These are phyloP conservation scores for Drosophila birchii DNA, from an alignment of 2,888 invertebrate genomes.

Conservation along the genomic window DNA sequence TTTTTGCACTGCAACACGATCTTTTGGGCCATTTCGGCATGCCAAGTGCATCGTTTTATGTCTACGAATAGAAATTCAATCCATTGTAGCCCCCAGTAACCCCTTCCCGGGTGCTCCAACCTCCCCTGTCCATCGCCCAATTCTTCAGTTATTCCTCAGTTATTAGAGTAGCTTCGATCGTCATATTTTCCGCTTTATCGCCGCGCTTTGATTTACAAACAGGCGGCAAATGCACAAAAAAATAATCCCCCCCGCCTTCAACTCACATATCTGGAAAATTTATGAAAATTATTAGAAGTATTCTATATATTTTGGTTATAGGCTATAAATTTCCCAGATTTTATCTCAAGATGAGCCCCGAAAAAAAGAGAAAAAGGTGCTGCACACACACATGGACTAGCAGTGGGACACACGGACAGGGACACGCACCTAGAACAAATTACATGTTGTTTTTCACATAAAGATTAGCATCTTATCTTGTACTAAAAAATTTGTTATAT, in stretches of 20 bases:
- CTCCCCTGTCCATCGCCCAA: not conserved
- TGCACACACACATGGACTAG: not conserved
- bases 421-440: slow-evolving; percentile 63
- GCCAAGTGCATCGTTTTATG: slow-evolving; percentile 74
- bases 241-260: slow-evolving; percentile 17
- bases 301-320: slow-evolving; percentile 75
- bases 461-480: slow-evolving; percentile 83
- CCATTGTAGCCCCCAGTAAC: slow-evolving; percentile 21
- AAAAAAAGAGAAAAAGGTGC: slow-evolving; percentile 43
- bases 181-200: slow-evolving; percentile 68
- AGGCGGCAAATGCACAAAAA: slow-evolving; percentile 66
- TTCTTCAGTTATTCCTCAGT: slow-evolving; percentile 25
- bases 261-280: slow-evolving; percentile 68
- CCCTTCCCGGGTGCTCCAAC: not conserved
- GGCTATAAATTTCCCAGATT: slow-evolving; percentile 81
- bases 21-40: slow-evolving; percentile 66
- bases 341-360: slow-evolving; percentile 77
- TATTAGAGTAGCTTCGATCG: slow-evolving; percentile 52
- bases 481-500: slow-evolving; percentile 78
- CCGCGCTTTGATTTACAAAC: slow-evolving; percentile 69
- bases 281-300: slow-evolving; percentile 81
- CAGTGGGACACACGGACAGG: slow-evolving; percentile 15
- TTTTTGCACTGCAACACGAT: slow-evolving; percentile 75
- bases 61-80: slow-evolving; percentile 79
- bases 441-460: slow-evolving; percentile 83